phyloP scores from a whole-genome alignment of 2,113 vertebrate species.

The Galbula dea region DNA sequence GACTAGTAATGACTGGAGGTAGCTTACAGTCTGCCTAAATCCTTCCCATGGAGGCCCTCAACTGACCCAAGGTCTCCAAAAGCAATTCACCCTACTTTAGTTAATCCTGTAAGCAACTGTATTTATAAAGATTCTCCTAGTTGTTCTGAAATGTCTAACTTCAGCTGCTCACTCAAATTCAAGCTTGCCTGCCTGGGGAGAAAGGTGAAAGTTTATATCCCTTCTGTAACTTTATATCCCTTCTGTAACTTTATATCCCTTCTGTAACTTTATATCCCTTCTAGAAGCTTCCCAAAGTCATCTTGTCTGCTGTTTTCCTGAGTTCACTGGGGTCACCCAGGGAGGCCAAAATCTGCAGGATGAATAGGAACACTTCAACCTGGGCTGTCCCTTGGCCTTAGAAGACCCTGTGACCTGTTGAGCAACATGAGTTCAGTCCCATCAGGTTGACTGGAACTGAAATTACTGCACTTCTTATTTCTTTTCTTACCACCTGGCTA shows the following conservation, averaged over 20 bases:
- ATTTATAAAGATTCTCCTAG: background rate
- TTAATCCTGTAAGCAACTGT: background rate
- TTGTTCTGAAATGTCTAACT: background rate
- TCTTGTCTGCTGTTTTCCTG: background rate
- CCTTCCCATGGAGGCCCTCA: background rate
- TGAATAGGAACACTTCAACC: background rate
- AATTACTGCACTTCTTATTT: background rate
- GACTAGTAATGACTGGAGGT: background rate
- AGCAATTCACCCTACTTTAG: background rate
- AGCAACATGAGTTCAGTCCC: background rate
- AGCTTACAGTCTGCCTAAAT: background rate
- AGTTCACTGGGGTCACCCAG: background rate
- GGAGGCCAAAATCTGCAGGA: background rate
- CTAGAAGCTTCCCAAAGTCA: background rate
- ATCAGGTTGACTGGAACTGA: background rate
- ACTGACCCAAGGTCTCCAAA: background rate
- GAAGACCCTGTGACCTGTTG: background rate
- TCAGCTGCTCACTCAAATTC: background rate
- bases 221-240: background rate
- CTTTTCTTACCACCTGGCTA: background rate
- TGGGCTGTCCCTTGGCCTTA: background rate
- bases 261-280: background rate
- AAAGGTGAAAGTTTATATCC: background rate
- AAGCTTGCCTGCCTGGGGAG: background rate
- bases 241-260: background rate